Percentiles rank a stretch among this genome's conserved stretches.
Conservation (phyloP, 2,888 invertebrate genomes). For the Amphiduros pacificus region DNA sequence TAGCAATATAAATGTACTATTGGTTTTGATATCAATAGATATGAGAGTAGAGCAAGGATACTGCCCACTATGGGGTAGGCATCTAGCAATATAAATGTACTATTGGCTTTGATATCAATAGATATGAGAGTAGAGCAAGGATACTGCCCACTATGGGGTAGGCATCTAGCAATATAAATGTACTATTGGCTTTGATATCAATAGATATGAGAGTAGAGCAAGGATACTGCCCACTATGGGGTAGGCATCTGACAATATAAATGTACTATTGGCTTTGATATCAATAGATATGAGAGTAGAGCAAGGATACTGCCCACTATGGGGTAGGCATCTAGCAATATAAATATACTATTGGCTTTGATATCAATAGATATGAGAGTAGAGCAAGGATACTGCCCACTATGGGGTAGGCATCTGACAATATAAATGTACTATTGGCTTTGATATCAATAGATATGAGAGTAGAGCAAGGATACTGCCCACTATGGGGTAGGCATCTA, state of each 20-base stretch:
- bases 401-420: too few species aligned
- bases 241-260: conserved; percentile 35
- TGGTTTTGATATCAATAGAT: neutral
- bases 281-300: neutral
- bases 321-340: conserved; percentile 41
- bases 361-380: too few species aligned
- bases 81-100: conserved; percentile 18
- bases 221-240: conserved; percentile 37
- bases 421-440: too few species aligned
- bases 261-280: neutral
- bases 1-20: neutral
- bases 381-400: too few species aligned
- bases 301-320: conserved; percentile 37
- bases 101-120: neutral
- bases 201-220: neutral
- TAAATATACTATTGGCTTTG: too few species aligned
- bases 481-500: too few species aligned
- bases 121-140: conserved; percentile 7
- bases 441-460: too few species aligned
- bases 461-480: too few species aligned
- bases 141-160: conserved; percentile 41
- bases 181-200: neutral
- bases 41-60: conserved; percentile 25
- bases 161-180: conserved; percentile 27
- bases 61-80: conserved; percentile 40